Conservation (phyloP, 2,888 invertebrate genomes). For the Galerucella nymphaeae region DNA sequence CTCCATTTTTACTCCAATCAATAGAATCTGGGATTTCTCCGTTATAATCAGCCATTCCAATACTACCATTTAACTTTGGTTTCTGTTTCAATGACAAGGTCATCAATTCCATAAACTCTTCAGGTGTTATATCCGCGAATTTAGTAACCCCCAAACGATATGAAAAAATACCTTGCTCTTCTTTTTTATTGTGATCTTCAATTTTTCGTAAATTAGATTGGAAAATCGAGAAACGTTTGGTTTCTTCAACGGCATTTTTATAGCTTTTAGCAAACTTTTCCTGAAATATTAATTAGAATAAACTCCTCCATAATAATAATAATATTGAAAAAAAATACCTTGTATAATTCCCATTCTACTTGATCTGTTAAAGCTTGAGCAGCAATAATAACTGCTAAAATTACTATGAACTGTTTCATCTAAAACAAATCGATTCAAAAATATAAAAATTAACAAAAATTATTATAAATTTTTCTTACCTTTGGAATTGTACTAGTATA, state of each 20-base stretch:
- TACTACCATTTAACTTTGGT: background rate
- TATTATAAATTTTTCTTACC: background rate
- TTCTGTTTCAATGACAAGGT: conserved; percentile 2
- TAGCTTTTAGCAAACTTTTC: conserved; percentile 21
- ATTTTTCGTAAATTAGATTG: conserved; percentile 21
- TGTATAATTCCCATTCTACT: conserved; percentile 23
- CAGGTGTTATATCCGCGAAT: conserved; percentile 46
- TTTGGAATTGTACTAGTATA: background rate
- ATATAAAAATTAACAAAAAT: background rate
- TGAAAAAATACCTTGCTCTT: conserved; percentile 18
- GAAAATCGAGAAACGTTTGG: conserved; percentile 24
- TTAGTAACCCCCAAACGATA: conserved; percentile 39
- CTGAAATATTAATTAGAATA: conserved; percentile 13
- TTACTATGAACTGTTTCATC: background rate
- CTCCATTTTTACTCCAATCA: conserved; percentile 50
- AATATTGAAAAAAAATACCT: conserved; percentile 10
- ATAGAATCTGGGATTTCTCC: conserved; percentile 38
- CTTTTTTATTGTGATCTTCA: conserved; percentile 27
- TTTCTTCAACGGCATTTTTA: conserved; percentile 24
- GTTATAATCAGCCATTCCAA: conserved; percentile 7
- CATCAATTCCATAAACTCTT: conserved; percentile 43
- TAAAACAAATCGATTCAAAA: background rate
- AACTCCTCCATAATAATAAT: background rate
- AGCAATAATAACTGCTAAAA: background rate
- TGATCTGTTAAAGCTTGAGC: conserved; percentile 17